These are phyloP conservation scores for Frankliniella intonsa DNA, from an alignment of 2,888 invertebrate species.

Conservation along the genomic window DNA sequence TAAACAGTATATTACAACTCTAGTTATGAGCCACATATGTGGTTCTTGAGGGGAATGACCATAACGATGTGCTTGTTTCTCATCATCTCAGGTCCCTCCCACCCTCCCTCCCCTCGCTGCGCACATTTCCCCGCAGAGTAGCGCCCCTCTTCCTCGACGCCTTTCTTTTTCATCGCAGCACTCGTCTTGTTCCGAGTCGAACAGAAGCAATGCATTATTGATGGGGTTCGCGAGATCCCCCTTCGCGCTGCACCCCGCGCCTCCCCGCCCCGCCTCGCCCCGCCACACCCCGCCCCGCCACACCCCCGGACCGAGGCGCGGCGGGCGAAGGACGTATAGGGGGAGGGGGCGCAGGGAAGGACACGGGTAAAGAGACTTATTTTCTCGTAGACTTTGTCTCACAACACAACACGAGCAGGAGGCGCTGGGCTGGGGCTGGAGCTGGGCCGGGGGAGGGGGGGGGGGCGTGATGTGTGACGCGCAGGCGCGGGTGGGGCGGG, in stretches of 20 bases:
- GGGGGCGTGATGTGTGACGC: background rate
- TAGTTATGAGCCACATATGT: too few species aligned
- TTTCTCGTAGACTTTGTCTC: background rate
- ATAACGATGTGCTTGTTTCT: too few species aligned
- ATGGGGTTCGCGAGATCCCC: conserved; percentile 19
- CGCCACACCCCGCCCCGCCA: background rate
- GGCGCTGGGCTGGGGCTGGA: background rate
- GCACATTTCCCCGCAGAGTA: background rate
- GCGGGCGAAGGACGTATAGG: background rate
- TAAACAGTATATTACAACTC: too few species aligned
- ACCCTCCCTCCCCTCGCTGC: background rate
- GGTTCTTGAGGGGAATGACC: too few species aligned
- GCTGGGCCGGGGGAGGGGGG: background rate
- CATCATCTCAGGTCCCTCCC: background rate
- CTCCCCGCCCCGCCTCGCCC: background rate
- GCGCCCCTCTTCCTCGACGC: background rate
- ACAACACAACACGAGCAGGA: background rate
- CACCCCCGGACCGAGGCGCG: background rate
- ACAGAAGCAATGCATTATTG: conserved; percentile 25
- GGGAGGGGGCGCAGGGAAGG: background rate
- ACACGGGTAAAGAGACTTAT: background rate
- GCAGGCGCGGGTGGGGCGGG: too few species aligned
- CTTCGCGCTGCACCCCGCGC: background rate
- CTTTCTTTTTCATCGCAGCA: conserved; percentile 18
- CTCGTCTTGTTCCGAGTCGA: conserved; percentile 16